Base-by-base conservation (phyloP, 2,797 vertebrate species). In the Odontamblyopus rebecca region DNA sequence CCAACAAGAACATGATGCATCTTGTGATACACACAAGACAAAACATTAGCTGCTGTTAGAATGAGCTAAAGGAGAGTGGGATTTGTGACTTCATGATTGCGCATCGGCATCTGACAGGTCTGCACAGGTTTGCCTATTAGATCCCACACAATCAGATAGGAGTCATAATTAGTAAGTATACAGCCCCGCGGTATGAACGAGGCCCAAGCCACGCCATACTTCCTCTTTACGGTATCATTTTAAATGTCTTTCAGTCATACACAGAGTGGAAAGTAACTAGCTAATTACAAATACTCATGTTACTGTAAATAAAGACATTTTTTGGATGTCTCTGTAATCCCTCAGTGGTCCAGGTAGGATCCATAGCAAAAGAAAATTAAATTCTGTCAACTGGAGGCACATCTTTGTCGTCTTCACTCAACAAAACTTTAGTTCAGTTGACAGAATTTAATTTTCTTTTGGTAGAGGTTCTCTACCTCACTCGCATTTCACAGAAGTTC, bases 111-210 rank as follows among this genome's bases (percentile, higher is more conserved):
- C 53, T n/a, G 8, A 41, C 61, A 57, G 29, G 71, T 72, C 70
- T n/a, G 19, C 50, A 63, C 50, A 71, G n/a, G 70, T 0, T 61
- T 35, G n/a, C 7, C 4, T 18, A 69, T 70, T 50, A 67, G n/a
- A 57, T 56, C 63, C 54, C 32, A 57, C 27, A 73, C 68, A 73
- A 71, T 56, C 35, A 81, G 64, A 76, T 38, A 54, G 4, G n/a
- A 60, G 61, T 53, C 60, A 29, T 62, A 67, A 65, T 67, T 68
- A 72, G 69, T 26, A 76, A 64, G 56, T 57, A 70, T 18, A 26
- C 64, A 73, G 65, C 38, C 61, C 50, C 38, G 69, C 13, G 13
- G 56, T 62, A 15, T 32, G 8, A 53, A 53, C 65, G 16, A 9
- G 26, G 65, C 65, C 48, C 65, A 67, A 53, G 30, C 16, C 48